Evolutionary conservation across 2,797 vertebrate species (phyloP), one percentile per base, ranked within the genome.

Genomic region (Masticophis lateralis): DNA sequence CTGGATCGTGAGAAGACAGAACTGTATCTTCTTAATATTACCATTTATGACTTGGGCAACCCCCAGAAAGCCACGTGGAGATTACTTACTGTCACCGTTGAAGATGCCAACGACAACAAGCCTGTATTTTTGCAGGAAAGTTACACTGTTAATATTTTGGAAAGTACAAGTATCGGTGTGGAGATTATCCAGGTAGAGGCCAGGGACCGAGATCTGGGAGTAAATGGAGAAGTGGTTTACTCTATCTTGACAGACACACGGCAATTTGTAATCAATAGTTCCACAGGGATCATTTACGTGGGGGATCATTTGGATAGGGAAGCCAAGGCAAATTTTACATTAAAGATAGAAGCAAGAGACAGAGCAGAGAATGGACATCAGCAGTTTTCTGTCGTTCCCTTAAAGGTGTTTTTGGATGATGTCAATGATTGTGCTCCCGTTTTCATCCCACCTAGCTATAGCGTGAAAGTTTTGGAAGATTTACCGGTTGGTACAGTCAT

Each of bases 371-470:
- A 96, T 89, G 98, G 98, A n/a, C 98, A 95, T 56, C 98, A 99
- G 94, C 98, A 96, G 92, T 99, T 98, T 96, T 98, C 99, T 0
- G 94, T 99, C 13, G 98, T 98, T 59, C 98, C 98, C 43, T 96
- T 99, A 47, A 98, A 98, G 96, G 97, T 99, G 25, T 97, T 97
- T 27, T 95, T 99, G 91, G 98, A 98, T 79, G 99, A 99, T 1
- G 98, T 99, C n/a, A 99, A 99, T 11, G 99, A 99, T 96, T 99
- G 99, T 79, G 98, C 99, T 59, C 99, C 99, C 4, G 97, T 98
- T 4, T 99, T 99, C 91, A 98, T 99, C 86, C 99, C 99, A 0
- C 98, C 97, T 86, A 98, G 98, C 90, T 99, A 99, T 93, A 99
- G 97, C 0, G 98, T 99, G 69, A 98, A 99, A 88, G 98, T 98